Base-by-base conservation (phyloP, 1,140 invertebrate genomes). In the Mactra quadrangularis region DNA sequence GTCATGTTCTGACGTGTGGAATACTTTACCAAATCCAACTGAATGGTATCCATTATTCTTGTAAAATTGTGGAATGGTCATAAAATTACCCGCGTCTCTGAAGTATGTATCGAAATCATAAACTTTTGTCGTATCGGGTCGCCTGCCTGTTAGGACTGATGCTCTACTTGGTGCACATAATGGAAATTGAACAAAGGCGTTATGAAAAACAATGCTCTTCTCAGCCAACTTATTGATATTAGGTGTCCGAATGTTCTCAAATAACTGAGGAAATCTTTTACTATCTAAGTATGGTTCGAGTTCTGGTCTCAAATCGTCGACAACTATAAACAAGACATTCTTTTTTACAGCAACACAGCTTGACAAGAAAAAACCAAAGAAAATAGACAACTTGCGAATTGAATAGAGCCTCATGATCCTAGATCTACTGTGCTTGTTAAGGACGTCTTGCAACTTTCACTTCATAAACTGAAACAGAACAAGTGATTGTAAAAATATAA, bases 21-120 rank as follows among this genome's bases (percentile, higher is more conserved):
- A 97, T 33, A 97, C 93, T 94, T 97, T 97, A 50, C 97, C 97
- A 78, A 96, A 93, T 13, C 96, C 96, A 85, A 95, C 95, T 0
- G 96, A 96, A 57, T 94, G 93, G 86, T 97, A 97, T 7, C 96
- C 96, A 89, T 96, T 93, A 85, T 96, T 93, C 93, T 96, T 97
- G 84, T 97, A 96, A 92, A 96, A 94, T 89, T 98, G 95, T 0
- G 97, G 97, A 41, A 97, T 86, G 1, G 96, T 97, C 17, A 96
- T 96, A 87, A 95, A 98, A 92, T 97, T 97, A 55, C 94, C 94
- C 47, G 92, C 92, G 38, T 94, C 92, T 55, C 97, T 93, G 96
- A 96, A 97, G 86, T 97, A 97, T 85, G 94, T 85, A 1, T 64
- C 22, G 25, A 97, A 96, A 88, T 96, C 96, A 88, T 97, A 97